A percentile compares a stretch with the other conserved stretches of the same genome.
phyloP scores from a whole-genome alignment of 2,888 invertebrate genomes.

The Xestoiulus laeticollis region DNA sequence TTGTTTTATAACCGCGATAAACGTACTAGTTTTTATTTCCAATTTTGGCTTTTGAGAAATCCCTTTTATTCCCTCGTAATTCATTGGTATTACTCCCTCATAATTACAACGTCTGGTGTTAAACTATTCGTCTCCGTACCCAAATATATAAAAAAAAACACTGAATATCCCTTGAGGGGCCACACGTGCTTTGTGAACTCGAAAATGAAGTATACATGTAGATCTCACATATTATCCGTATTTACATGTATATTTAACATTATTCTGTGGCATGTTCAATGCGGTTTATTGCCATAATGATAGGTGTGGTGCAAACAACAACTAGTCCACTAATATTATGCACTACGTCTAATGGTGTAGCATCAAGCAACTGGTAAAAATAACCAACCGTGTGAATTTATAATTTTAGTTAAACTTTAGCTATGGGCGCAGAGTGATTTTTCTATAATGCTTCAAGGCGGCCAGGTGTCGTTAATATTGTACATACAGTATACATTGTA shows the following conservation, averaged over 20 bases:
- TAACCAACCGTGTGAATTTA: not conserved
- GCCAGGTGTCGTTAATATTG: not conserved
- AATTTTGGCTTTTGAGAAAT: not conserved
- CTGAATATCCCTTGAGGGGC: not conserved
- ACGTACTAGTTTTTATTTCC: not conserved
- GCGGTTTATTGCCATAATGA: not conserved
- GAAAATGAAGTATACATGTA: not conserved
- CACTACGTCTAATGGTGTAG: not conserved
- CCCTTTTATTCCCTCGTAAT: too few species aligned
- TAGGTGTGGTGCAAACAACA: not conserved
- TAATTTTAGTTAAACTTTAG: not conserved
- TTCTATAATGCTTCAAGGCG: not conserved
- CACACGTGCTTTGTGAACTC: constrained; percentile 20
- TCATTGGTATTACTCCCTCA: too few species aligned
- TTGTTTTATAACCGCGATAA: not conserved
- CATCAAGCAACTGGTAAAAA: not conserved
- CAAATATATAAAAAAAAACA: not conserved
- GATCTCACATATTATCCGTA: too few species aligned
- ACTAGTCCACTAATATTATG: not conserved
- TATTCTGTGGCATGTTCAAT: not conserved
- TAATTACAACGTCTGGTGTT: not conserved
- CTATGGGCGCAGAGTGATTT: not conserved
- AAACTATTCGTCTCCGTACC: not conserved
- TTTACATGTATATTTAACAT: not conserved
- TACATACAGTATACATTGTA: not conserved